Percentiles rank a stretch among this genome's conserved stretches.
phyloP scores from a whole-genome alignment of 1,140 invertebrate species.

The Phthorimaea operculella region DNA sequence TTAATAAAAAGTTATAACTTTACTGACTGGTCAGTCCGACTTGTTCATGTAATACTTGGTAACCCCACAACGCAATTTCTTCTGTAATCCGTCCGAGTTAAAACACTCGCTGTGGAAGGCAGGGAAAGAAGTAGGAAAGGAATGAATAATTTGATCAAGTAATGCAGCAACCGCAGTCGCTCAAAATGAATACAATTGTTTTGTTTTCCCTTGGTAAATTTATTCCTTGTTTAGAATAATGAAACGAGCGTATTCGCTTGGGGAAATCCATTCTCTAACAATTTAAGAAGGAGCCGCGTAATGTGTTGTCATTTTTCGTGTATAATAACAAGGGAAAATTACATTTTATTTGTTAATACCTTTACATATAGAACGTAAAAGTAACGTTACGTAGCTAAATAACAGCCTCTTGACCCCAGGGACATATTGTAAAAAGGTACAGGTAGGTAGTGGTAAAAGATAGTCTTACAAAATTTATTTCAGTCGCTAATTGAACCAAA shows the following conservation, averaged over 20 bases:
- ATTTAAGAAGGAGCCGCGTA: slow-evolving; percentile 52
- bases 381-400: too few species aligned
- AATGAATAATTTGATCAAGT: slow-evolving; percentile 57
- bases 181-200: slow-evolving; percentile 63
- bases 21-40: too few species aligned
- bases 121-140: slow-evolving; percentile 24
- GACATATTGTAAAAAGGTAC: too few species aligned
- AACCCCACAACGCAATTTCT: neutral
- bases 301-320: slow-evolving; percentile 54
- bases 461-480: too few species aligned
- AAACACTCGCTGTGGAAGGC: slow-evolving; percentile 19
- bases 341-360: too few species aligned
- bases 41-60: neutral
- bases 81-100: neutral
- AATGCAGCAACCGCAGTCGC: slow-evolving; percentile 51
- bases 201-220: slow-evolving; percentile 61
- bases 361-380: too few species aligned
- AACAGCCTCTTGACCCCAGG: too few species aligned
- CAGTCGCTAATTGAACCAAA: too few species aligned
- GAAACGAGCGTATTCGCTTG: slow-evolving; percentile 54
- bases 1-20: too few species aligned
- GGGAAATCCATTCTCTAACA: slow-evolving; percentile 58
- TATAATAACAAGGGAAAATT: slow-evolving; percentile 49
- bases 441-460: too few species aligned
- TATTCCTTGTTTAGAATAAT: slow-evolving; percentile 63